Percentiles rank a stretch among this genome's conserved stretches.
Evolutionary conservation across 2,113 vertebrate species (phyloP).

Genomic region (Bubo blakistoni): DNA sequence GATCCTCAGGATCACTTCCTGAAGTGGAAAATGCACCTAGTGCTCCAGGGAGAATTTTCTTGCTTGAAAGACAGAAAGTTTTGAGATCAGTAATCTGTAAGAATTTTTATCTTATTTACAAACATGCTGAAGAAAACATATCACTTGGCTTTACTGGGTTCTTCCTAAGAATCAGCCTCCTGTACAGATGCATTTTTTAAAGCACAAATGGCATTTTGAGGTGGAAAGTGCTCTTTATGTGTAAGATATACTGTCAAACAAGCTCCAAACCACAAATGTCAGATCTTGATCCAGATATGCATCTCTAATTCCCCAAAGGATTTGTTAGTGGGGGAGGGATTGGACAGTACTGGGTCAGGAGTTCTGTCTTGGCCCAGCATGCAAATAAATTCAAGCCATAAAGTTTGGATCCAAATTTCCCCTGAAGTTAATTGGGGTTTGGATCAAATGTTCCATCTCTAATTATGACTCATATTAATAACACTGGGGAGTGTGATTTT

Average conservation of each 20-base stretch:
- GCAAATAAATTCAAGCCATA: conserved; percentile 50
- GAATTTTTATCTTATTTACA: neutral
- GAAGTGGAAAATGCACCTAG: neutral
- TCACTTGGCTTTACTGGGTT: neutral
- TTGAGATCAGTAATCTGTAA: neutral
- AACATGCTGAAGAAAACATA: neutral
- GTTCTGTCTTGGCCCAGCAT: conserved; percentile 34
- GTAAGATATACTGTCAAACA: conserved; percentile 23
- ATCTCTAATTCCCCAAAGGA: conserved; percentile 20
- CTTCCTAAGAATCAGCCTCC: neutral
- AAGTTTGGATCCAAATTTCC: conserved; percentile 56
- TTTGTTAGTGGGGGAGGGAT: conserved; percentile 3
- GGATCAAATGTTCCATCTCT: conserved; percentile 58
- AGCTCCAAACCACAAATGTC: conserved; percentile 46
- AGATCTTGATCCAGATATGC: conserved; percentile 41
- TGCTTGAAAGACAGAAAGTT: neutral
- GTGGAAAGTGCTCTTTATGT: neutral
- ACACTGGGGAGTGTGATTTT: conserved; percentile 31
- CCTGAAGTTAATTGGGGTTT: conserved; percentile 57
- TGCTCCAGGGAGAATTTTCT: neutral
- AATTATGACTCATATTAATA: conserved; percentile 66
- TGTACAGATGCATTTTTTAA: neutral
- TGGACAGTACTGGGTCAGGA: conserved; percentile 40
- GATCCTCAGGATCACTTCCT: neutral
- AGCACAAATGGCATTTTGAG: neutral